Evolutionary conservation across 1,140 invertebrate genomes (phyloP).

Genomic region (Limonius californicus): DNA sequence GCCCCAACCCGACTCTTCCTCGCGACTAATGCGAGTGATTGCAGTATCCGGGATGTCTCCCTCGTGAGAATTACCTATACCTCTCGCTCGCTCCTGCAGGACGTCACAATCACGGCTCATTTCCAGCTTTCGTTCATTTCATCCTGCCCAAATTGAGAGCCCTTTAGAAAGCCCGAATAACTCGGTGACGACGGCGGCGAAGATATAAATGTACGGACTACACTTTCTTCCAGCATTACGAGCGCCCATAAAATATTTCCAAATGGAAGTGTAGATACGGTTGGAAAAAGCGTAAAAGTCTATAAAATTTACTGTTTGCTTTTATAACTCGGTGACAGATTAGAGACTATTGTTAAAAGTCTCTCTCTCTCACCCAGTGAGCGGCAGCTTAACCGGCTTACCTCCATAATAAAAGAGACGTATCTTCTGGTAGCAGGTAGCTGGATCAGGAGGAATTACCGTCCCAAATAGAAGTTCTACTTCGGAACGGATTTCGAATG

Average conservation of each 20-base stretch:
- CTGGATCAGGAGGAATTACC: not conserved
- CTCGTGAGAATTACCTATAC: constrained; percentile 27
- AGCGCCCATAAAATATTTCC: not conserved
- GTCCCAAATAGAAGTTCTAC: not conserved
- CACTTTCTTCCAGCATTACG: not conserved
- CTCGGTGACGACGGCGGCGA: not conserved
- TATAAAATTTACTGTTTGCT: constrained; percentile 6
- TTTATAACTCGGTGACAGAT: not conserved
- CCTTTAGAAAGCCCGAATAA: constrained; percentile 10
- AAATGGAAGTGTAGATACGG: not conserved
- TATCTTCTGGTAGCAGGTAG: not conserved
- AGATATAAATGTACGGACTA: not conserved
- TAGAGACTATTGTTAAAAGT: not conserved
- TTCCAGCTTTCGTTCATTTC: constrained; percentile 31
- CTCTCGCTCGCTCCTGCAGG: constrained; percentile 19
- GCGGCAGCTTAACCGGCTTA: not conserved
- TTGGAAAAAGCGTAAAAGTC: not conserved
- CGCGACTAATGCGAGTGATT: constrained; percentile 31
- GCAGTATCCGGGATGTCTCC: constrained; percentile 35
- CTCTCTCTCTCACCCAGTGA: too few species aligned
- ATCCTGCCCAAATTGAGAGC: constrained; percentile 21
- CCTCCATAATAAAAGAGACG: not conserved
- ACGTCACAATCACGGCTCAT: constrained; percentile 34
- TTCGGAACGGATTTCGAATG: constrained; percentile 15
- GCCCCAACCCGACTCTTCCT: not conserved